Percentiles rank a stretch among this genome's conserved stretches.
These are phyloP conservation scores for Scaptomyza graminum DNA, from an alignment of 1,140 invertebrate genomes.

Conservation along the genomic window DNA sequence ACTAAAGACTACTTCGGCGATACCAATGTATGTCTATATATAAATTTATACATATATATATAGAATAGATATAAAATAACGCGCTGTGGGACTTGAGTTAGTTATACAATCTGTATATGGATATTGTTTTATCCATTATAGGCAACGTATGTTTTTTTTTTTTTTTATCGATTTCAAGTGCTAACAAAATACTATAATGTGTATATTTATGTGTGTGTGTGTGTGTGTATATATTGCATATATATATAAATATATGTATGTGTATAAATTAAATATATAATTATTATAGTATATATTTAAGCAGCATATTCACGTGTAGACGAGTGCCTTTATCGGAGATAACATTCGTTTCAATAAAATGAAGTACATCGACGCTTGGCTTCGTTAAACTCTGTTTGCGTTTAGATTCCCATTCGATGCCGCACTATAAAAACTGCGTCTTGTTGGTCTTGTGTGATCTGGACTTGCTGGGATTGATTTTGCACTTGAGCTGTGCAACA, in stretches of 20 bases:
- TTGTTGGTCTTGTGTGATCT: slow-evolving; percentile 81
- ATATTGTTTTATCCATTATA: slow-evolving; percentile 60
- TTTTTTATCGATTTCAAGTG: slow-evolving; percentile 67
- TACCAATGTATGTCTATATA: slow-evolving; percentile 34
- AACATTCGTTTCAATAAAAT: slow-evolving; percentile 53
- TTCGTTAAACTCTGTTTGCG: slow-evolving; percentile 3
- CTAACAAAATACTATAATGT: slow-evolving; percentile 76
- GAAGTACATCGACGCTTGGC: slow-evolving; percentile 6
- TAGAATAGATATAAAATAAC: slow-evolving; percentile 64
- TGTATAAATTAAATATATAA: slow-evolving; percentile 6
- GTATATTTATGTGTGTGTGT: slow-evolving; percentile 35
- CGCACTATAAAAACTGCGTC: slow-evolving; percentile 82
- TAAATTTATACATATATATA: slow-evolving; percentile 47
- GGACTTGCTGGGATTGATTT: slow-evolving; percentile 79
- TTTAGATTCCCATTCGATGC: slow-evolving; percentile 10
- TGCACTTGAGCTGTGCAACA: slow-evolving; percentile 91
- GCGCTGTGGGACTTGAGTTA: slow-evolving; percentile 76
- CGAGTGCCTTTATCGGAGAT: slow-evolving; percentile 51
- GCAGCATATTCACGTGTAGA: slow-evolving; percentile 50
- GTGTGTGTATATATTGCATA: neutral
- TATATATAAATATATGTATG: neutral
- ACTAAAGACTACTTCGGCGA: slow-evolving; percentile 32
- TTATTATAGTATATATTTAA: slow-evolving; percentile 6
- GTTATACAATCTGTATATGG: slow-evolving; percentile 70
- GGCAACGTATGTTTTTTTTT: slow-evolving; percentile 76